Percentiles rank a stretch among this genome's conserved stretches.
Conservation (phyloP, 2,888 invertebrate species). For the Ischnus inquisitorius region DNA sequence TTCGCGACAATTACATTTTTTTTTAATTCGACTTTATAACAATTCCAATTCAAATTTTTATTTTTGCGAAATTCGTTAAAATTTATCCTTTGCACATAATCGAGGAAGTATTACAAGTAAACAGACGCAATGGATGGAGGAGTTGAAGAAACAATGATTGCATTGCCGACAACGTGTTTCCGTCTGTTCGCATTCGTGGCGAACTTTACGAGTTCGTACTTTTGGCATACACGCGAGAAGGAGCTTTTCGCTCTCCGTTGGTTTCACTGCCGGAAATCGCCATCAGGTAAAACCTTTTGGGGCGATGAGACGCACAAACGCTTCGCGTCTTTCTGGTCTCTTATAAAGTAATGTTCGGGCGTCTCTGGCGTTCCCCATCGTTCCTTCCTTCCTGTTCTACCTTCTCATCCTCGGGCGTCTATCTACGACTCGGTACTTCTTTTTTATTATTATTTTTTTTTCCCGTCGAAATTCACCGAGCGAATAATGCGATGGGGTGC, state of each 20-base stretch:
- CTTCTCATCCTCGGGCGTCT: constrained; percentile 5
- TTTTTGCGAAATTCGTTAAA: too few relatives aligned
- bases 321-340: constrained; percentile 17
- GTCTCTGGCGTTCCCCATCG: constrained; percentile 27
- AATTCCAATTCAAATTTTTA: too few relatives aligned
- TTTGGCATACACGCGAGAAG: neutral
- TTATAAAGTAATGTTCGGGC: neutral
- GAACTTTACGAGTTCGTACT: neutral
- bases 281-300: constrained; percentile 41
- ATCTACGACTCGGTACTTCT: neutral
- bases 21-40: too few relatives aligned
- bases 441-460: constrained; percentile 18
- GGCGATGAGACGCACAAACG: constrained; percentile 32
- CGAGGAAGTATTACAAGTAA: too few relatives aligned
- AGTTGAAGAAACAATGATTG: too few relatives aligned
- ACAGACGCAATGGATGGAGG: too few relatives aligned
- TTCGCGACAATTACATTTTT: too few relatives aligned
- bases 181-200: neutral
- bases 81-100: too few relatives aligned
- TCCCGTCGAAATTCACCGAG: constrained; percentile 53
- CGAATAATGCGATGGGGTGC: constrained; percentile 59
- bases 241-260: neutral
- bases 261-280: neutral
- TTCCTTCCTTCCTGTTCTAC: constrained; percentile 37
- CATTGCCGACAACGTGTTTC: too few relatives aligned